Percentiles rank a stretch among this genome's conserved stretches.
phyloP scores from a whole-genome alignment of 2,888 invertebrate species.

The Acholoe squamosa region DNA sequence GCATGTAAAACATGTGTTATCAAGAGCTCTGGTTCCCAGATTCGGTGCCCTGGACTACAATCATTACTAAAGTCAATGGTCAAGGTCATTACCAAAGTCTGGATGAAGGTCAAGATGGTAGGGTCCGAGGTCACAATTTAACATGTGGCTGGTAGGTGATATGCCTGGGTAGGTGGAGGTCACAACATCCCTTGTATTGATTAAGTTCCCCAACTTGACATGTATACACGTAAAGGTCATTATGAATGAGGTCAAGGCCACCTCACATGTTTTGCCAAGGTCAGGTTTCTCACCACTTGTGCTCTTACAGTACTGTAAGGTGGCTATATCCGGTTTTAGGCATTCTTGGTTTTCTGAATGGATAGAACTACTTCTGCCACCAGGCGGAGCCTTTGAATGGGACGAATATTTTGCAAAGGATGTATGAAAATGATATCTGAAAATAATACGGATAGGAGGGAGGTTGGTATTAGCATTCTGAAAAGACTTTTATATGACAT shows the following conservation, averaged over 20 bases:
- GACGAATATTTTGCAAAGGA: too few species aligned
- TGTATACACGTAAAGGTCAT: not conserved
- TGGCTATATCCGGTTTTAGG: too few species aligned
- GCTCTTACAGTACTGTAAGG: too few species aligned
- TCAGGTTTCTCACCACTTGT: too few species aligned
- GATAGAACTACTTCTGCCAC: too few species aligned
- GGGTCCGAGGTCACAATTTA: not conserved
- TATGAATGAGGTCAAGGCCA: not conserved
- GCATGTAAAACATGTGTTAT: too few species aligned
- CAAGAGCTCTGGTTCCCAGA: not conserved
- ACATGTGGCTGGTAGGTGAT: not conserved
- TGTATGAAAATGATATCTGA: too few species aligned
- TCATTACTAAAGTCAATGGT: not conserved
- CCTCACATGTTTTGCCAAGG: too few species aligned
- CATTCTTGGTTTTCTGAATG: too few species aligned
- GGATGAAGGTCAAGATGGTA: not conserved
- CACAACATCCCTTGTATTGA: not conserved
- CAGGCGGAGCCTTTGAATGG: too few species aligned
- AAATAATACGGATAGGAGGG: too few species aligned
- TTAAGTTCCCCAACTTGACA: not conserved
- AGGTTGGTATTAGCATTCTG: not conserved
- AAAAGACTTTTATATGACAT: too few species aligned
- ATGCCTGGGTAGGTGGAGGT: not conserved
- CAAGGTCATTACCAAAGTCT: not conserved
- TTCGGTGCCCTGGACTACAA: not conserved